Evolutionary conservation across 2,888 invertebrate genomes (phyloP), one percentile per base, ranked within the genome.

Genomic region (Micoletzkya japonica): DNA sequence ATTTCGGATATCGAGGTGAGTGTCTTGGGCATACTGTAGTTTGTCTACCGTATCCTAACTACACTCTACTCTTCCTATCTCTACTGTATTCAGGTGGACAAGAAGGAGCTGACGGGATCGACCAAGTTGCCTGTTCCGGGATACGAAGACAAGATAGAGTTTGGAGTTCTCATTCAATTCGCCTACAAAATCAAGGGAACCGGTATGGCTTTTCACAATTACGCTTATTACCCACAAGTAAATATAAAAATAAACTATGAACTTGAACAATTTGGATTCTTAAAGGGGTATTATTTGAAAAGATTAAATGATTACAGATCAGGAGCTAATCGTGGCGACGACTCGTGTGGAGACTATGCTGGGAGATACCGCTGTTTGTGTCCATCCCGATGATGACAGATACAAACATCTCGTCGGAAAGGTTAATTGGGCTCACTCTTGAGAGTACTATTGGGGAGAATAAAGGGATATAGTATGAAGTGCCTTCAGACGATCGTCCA

Each of bases 291-390:
- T 39, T 39, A n/a, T 39, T 39, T 7, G 39, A 39, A 39, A 10
- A 17, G 17, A 39, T 39, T 17, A 39, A 39, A 6, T 39, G 39
- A 39, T 59, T 78, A 24, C 63, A 81, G 89, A 89, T 36, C 93
- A 93, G 61, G 93, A 93, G 87, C 89, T 95, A 52, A 89, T 93
- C 69, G 96, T 99, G 34, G 95, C 97, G 0, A 99, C 98, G 1
- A 99, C 98, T 0, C 91, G 98, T 82, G 91, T 96, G 34, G 98
- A 99, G 89, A 99, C 98, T 0, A 96, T 99, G 93, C 88, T 98
- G 17, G 90, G 97, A 1, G 98, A 99, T 87, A 92, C 94, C 0
- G 98, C 95, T 0, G 91, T 99, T 1, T 97, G 97, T n/a, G 95
- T 99, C 0, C 92, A 99, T 88, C 97, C 98, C 0, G 89, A 92